phyloP scores from a whole-genome alignment of 2,797 vertebrate species.

The Iguana delicatissima region DNA sequence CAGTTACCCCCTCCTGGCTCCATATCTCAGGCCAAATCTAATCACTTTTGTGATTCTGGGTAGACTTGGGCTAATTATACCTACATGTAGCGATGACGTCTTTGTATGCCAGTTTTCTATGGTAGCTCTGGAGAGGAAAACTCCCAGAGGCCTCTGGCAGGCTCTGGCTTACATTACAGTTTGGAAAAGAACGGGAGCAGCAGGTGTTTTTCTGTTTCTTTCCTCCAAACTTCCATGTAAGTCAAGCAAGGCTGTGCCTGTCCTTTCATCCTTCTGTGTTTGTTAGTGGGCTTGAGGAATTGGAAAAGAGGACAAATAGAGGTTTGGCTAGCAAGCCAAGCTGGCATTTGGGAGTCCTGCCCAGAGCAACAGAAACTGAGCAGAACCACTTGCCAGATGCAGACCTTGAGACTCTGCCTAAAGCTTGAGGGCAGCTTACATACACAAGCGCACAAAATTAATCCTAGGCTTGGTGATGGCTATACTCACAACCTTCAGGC shows the following conservation, averaged over 20 bases:
- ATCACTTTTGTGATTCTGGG: background rate
- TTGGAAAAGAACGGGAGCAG: background rate
- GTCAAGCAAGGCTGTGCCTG: background rate
- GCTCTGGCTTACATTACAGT: background rate
- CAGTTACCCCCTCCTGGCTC: background rate
- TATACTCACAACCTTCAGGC: background rate
- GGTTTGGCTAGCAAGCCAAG: conserved; percentile 40
- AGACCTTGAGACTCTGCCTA: conserved; percentile 66
- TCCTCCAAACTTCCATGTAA: background rate
- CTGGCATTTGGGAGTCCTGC: conserved; percentile 36
- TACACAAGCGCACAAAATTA: background rate
- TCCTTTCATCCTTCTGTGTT: background rate
- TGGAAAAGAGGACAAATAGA: conserved; percentile 5
- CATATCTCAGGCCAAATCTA: background rate
- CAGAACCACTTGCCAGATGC: conserved; percentile 37
- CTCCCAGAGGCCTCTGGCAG: background rate
- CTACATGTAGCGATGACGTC: background rate
- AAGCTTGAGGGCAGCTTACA: conserved; percentile 4
- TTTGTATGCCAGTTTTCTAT: background rate
- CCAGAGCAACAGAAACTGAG: background rate
- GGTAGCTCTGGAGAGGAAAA: background rate
- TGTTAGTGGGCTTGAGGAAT: background rate
- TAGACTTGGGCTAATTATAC: background rate
- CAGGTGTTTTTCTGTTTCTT: background rate
- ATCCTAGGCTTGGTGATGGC: background rate